Evolutionary conservation across 2,888 invertebrate species (phyloP).

Genomic region (Dilophus febrilis): DNA sequence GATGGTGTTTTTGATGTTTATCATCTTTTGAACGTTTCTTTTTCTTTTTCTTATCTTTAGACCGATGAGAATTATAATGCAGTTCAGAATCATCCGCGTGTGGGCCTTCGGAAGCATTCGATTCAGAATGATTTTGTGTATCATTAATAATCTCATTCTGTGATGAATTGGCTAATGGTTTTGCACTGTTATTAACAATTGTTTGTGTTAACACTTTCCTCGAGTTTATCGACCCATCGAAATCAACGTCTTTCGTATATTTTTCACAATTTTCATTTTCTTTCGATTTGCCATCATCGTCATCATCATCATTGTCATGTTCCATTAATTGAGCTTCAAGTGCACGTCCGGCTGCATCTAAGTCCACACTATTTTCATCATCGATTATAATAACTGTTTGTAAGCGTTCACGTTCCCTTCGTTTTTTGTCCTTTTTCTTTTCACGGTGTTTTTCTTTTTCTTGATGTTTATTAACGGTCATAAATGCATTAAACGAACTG

Average conservation of each 20-base stretch:
- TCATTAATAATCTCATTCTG: no score
- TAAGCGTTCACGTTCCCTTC: constrained; percentile 40
- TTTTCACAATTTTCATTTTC: no score
- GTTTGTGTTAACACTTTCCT: no score
- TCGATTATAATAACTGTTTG: constrained; percentile 27
- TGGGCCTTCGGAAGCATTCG: no score
- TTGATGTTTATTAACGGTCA: no score
- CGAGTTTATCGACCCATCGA: no score
- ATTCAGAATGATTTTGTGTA: no score
- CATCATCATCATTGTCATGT: constrained; percentile 36
- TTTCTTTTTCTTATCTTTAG: constrained; percentile 68
- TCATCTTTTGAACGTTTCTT: constrained; percentile 71
- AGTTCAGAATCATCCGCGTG: no score
- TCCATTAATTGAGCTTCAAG: constrained; percentile 66
- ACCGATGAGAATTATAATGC: constrained; percentile 40
- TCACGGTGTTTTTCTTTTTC: constrained; percentile 28
- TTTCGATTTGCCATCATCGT: constrained; percentile 22
- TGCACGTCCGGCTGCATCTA: constrained; percentile 65
- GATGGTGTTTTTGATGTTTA: constrained; percentile 47
- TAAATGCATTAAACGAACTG: no score
- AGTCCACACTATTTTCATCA: constrained; percentile 64
- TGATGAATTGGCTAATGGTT: no score
- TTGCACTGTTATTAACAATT: no score
- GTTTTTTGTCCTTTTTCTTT: constrained; percentile 44
- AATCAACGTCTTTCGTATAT: no score